These are phyloP conservation scores for Brachypalpus laphriformis DNA, from an alignment of 2,888 invertebrate genomes.

Conservation along the genomic window DNA sequence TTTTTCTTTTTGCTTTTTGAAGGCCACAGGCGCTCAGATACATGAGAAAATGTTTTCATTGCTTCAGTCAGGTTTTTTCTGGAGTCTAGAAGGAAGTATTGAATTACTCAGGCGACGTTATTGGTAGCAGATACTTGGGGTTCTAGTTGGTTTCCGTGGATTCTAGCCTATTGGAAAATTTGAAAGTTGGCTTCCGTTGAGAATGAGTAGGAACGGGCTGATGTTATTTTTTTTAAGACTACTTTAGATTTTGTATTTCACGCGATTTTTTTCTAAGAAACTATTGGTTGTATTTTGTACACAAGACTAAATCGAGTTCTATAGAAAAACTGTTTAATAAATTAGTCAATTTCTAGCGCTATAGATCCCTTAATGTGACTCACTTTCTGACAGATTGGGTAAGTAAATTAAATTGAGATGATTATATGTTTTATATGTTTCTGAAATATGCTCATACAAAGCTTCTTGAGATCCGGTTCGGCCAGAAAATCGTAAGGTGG, in stretches of 20 bases:
- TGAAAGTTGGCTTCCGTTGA: not conserved
- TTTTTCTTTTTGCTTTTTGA: slow-evolving; percentile 2
- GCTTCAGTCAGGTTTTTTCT: not conserved
- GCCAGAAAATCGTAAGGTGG: too few relatives aligned
- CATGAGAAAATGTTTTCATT: slow-evolving; percentile 11
- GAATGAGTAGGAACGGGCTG: not conserved
- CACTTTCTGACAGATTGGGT: too few relatives aligned
- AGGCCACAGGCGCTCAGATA: slow-evolving; percentile 37
- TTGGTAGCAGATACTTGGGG: too few relatives aligned
- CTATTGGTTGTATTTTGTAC: too few relatives aligned
- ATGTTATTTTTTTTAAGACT: not conserved
- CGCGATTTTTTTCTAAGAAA: not conserved
- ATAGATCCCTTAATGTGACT: too few relatives aligned
- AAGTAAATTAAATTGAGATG: too few relatives aligned
- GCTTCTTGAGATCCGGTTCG: too few relatives aligned
- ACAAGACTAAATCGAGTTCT: too few relatives aligned
- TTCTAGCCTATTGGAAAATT: not conserved
- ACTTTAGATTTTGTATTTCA: not conserved
- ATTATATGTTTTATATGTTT: too few relatives aligned
- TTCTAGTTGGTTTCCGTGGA: not conserved
- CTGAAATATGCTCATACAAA: too few relatives aligned
- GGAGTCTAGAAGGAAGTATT: not conserved
- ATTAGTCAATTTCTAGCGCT: too few relatives aligned
- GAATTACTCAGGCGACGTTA: not conserved
- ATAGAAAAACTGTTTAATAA: too few relatives aligned